These are phyloP conservation scores for Dendropsophus ebraccatus DNA, from an alignment of 2,113 vertebrate species.

Conservation along the genomic window DNA sequence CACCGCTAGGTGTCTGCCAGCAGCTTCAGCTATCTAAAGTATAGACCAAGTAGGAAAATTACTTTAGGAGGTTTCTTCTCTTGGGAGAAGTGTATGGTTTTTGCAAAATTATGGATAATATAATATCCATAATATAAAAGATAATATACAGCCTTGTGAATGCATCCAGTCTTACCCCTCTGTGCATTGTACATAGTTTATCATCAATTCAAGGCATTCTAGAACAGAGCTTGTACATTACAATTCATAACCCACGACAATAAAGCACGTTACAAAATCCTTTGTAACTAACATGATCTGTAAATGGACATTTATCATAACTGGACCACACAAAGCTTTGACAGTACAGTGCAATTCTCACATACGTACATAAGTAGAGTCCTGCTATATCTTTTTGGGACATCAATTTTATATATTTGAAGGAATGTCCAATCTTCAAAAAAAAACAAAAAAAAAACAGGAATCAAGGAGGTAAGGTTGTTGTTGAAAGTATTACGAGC, in stretches of 20 bases:
- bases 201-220: background rate
- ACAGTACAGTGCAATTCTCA: slow-evolving; percentile 13
- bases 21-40: too few species aligned
- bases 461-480: slow-evolving; percentile 52
- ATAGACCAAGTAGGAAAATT: background rate
- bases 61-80: background rate
- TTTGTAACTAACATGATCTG: background rate
- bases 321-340: background rate
- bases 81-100: background rate
- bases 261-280: background rate
- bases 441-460: too few species aligned
- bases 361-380: background rate
- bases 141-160: background rate
- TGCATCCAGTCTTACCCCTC: background rate
- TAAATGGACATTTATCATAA: background rate
- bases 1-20: too few species aligned
- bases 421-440: slow-evolving; percentile 48
- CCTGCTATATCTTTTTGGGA: background rate
- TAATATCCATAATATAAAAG: too few species aligned
- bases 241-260: background rate
- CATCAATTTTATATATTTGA: background rate
- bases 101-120: too few species aligned
- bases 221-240: background rate
- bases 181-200: background rate
- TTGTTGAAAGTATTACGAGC: slow-evolving; percentile 33